Evolutionary conservation across 2,888 invertebrate genomes (phyloP), one percentile per base, ranked within the genome.

Genomic region (Rosalia funebris): DNA sequence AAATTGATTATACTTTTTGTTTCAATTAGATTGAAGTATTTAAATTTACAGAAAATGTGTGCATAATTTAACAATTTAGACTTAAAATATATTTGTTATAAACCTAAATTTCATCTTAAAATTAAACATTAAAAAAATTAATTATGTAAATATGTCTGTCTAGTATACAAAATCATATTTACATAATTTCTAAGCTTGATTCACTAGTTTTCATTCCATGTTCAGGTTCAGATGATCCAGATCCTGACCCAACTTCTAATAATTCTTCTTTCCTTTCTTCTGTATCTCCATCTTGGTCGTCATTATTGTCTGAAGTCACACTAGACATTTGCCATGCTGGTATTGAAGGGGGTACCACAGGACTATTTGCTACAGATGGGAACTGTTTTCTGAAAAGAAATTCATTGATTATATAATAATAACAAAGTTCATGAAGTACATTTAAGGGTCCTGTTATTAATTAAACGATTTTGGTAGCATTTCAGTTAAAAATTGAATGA

Each of bases 291-390:
- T 81, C 80, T 0, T 81, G 81, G 53, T 81, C 83, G 55, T 81
- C 81, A 57, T 77, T 78, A 37, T 74, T 71, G 41, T 66, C 73
- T 0, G 83, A 82, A 78, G 86, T 82, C 76, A 87, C 83, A 72
- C 90, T 85, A 47, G 87, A 87, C 60, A 91, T 82, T 79, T 93
- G 92, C 93, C 93, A 93, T 10, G 91, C 87, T 14, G 93, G 92
- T 70, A 93, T 92, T 0, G 91, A 91, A 0, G 89, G 87, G 0
- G 88, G 87, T 17, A 87, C 85, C 0, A 86, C 82, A 1, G 88
- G 84, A 9, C 83, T 81, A 71, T 84, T 86, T 20, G 83, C 82
- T 1, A 91, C 86, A 9, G 88, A 85, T 14, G 92, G 90, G 79
- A 93, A 93, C 82, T 92, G 92, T 80, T 92, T 92, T 74, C 92